Conservation (phyloP, 2,113 vertebrate species). For the Felis catus region DNA sequence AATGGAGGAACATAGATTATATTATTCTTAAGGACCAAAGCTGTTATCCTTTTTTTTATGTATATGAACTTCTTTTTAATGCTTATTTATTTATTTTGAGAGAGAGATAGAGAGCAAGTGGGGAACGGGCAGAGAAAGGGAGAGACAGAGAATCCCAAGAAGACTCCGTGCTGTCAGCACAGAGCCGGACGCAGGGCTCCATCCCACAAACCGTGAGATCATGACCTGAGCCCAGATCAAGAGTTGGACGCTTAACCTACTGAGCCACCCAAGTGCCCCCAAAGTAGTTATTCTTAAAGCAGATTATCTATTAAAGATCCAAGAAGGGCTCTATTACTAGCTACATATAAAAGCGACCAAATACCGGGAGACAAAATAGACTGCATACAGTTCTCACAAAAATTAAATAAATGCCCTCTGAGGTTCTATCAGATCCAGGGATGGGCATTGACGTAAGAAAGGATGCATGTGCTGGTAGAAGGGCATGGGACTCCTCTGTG, state of each 20-base stretch:
- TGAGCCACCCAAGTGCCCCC: no score
- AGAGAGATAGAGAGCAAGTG: no score
- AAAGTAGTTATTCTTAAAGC: not conserved
- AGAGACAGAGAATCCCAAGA: no score
- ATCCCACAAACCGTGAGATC: no score
- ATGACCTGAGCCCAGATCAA: no score
- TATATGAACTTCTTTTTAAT: no score
- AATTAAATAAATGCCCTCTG: not conserved
- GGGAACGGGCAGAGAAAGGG: no score
- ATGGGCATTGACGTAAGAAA: not conserved
- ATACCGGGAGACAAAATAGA: not conserved
- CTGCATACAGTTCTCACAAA: not conserved
- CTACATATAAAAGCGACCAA: not conserved
- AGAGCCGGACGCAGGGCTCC: no score
- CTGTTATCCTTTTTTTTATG: not conserved
- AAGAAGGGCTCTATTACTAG: not conserved
- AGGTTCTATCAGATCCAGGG: not conserved
- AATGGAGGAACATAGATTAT: fast-evolving
- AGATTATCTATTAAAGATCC: not conserved
- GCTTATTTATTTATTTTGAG: no score
- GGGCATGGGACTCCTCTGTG: fast-evolving
- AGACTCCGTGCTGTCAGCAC: no score
- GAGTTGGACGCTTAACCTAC: no score
- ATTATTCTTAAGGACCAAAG: not conserved
- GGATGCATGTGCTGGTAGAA: not conserved